Evolutionary conservation across 2,113 vertebrate species (phyloP).

Genomic region (Engraulis encrasicolus): DNA sequence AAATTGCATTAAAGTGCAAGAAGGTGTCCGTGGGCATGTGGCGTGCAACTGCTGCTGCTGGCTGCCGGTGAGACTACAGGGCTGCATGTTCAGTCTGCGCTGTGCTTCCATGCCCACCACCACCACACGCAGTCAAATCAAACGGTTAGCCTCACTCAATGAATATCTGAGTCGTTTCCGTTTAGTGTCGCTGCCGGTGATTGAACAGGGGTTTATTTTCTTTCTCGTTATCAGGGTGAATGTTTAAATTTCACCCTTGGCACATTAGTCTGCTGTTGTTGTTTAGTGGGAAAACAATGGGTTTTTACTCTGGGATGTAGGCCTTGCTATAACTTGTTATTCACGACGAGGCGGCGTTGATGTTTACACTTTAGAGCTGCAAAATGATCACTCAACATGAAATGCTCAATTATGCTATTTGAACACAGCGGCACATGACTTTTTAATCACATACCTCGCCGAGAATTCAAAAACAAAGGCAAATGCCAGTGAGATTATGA

Average conservation of each 20-base stretch:
- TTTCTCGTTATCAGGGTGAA: constrained; percentile 13
- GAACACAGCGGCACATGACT: constrained; percentile 5
- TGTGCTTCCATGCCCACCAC: constrained; percentile 47
- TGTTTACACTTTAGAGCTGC: constrained; percentile 24
- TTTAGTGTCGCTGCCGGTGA: constrained; percentile 57
- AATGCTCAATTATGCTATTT: not conserved
- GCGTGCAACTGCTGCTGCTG: constrained; percentile 38
- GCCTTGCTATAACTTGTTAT: not conserved
- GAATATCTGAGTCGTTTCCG: constrained; percentile 46
- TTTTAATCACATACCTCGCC: constrained; percentile 13
- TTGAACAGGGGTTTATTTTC: constrained; percentile 29
- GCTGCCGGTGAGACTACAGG: constrained; percentile 41
- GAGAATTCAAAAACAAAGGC: not conserved
- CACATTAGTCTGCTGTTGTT: constrained; percentile 17
- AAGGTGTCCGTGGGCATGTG: constrained; percentile 46
- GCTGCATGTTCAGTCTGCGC: constrained; percentile 52
- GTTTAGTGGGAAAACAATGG: not conserved
- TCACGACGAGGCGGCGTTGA: constrained; percentile 10
- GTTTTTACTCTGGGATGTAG: not conserved
- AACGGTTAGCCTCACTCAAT: constrained; percentile 42
- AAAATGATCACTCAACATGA: constrained; percentile 15
- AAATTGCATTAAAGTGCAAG: constrained; percentile 64
- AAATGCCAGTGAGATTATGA: not conserved
- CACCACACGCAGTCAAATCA: constrained; percentile 40
- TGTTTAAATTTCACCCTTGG: constrained; percentile 18